Evolutionary conservation across 2,113 vertebrate genomes (phyloP), one percentile per base, ranked within the genome.

Genomic region (Vulpes lagopus): DNA sequence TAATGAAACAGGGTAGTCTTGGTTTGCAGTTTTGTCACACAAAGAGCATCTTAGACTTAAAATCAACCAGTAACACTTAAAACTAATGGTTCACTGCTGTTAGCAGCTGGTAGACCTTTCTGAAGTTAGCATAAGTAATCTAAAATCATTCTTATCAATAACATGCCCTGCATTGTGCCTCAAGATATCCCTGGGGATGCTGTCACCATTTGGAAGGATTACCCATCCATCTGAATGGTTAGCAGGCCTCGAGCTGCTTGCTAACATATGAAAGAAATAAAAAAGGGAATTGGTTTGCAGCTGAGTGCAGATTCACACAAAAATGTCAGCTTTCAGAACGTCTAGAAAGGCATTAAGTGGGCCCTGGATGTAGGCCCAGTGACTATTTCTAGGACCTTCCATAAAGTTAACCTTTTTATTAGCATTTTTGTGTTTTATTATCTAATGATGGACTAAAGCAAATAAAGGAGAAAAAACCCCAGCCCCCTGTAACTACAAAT

Each of bases 231-330:
- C 14, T 32, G 23, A 65, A 79, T 51, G 30, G 30, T 81, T 86
- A 92, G 22, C 62, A 74, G 23, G 30, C 64, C 22, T 25, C 35
- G 25, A 76, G 43, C 19, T 38, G 11, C 73, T 80, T 76, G 57
- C 64, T 84, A 71, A 87, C 90, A 87, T 59, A 27, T 38, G 79
- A 96, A 97, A 96, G 74, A 65, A 84, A 92, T 89, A 79, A 74
- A n/a, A 64, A 89, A 90, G 67, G 32, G 35, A 81, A 30, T 65
- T 69, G 62, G 16, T 80, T 92, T 80, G 17, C 64, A 95, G 79
- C 35, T 89, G 81, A 96, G 57, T 55, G 12, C 32, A 95, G 86
- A 87, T 59, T 89, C 43, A 19, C 38, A 12, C 62, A 71, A 80
- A 78, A 82, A 43, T 38, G 11, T 55, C 67, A 65, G 62, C 43